Conservation (phyloP, 2,113 vertebrate genomes). For the Mobula birostris region DNA sequence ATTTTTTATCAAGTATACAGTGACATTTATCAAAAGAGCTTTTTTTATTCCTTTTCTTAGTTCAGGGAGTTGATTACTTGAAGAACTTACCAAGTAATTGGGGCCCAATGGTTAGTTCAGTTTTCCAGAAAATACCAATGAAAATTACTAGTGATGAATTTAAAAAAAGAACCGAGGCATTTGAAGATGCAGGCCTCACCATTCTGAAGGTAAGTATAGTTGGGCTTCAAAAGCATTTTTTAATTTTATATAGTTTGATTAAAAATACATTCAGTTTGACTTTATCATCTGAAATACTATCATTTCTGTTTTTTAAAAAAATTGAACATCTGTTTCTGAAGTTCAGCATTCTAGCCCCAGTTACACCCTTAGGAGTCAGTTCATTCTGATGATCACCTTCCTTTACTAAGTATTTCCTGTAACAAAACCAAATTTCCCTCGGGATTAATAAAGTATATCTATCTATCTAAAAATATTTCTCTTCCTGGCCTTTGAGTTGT, state of each 20-base stretch:
- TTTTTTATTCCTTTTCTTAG: conserved; percentile 9
- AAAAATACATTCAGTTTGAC: not conserved
- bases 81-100: accelerated
- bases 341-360: not conserved
- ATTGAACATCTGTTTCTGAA: not conserved
- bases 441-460: too few species aligned
- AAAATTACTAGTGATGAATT: not conserved
- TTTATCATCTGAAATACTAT: not conserved
- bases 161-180: conserved; percentile 39
- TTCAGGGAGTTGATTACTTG: not conserved
- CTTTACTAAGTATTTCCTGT: not conserved
- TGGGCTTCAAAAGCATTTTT: not conserved
- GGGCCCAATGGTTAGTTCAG: accelerated
- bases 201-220: conserved; percentile 60
- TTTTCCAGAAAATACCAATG: not conserved
- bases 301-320: not conserved
- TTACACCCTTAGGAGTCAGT: not conserved
- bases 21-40: not conserved
- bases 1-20: not conserved
- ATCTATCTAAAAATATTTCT: not conserved
- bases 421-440: too few species aligned
- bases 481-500: not conserved
- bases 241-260: not conserved
- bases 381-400: not conserved
- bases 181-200: conserved; percentile 44